Evolutionary conservation across 2,888 invertebrate species (phyloP), one percentile per base, ranked within the genome.

Genomic region (Ctenicera cuprea): DNA sequence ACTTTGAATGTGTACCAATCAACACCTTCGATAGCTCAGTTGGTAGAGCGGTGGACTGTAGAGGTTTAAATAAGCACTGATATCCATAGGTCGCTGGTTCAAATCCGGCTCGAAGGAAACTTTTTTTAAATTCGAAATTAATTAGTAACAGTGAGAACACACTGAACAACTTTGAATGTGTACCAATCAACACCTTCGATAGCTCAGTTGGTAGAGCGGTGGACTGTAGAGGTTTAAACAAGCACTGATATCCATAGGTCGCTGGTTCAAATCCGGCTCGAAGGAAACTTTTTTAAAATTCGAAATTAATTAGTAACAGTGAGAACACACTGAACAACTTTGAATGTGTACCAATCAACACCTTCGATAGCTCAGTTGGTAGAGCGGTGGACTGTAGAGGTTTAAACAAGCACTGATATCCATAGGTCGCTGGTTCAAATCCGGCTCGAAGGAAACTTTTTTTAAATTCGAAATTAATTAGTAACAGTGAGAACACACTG

Each of bases 231-330:
- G n/a, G n/a, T n/a, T n/a, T n/a, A n/a, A n/a, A n/a, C n/a, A n/a
- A n/a, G n/a, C n/a, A n/a, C n/a, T n/a, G n/a, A 26, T 5, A 90
- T 91, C 90, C 90, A 90, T 90, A 90, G 90, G 90, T 90, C 90
- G 89, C 90, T 90, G 90, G 90, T 90, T 90, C 90, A 90, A 90
- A 90, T 90, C 90, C 90, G 90, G 90, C 89, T 90, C 90, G 90
- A 90, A 90, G 90, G 90, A 90, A 52, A 79, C 61, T 75, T 80
- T 79, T 81, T 79, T 26, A n/a, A n/a, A n/a, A n/a, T n/a, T n/a
- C n/a, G n/a, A n/a, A n/a, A n/a, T n/a, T n/a, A n/a, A n/a, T n/a
- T n/a, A 48, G n/a, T 57, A 18, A 62, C 11, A 3, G 37, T 37
- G n/a, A n/a, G n/a, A n/a, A n/a, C n/a, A n/a, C n/a, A n/a, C n/a